Percentiles rank a stretch among this genome's conserved stretches.
phyloP scores from a whole-genome alignment of 1,140 invertebrate genomes.

The Galleria mellonella region DNA sequence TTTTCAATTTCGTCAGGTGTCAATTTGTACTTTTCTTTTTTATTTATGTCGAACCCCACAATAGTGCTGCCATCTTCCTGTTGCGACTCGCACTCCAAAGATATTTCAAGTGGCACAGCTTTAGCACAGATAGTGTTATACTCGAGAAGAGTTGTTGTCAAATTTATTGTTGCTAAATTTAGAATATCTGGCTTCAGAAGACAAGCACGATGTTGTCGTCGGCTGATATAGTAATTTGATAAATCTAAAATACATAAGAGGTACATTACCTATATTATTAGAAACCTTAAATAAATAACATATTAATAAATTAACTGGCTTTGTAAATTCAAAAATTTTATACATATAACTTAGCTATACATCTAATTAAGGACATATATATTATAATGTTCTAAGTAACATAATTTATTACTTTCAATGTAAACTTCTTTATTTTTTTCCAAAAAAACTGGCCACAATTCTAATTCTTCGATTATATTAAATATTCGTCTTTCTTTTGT shows the following conservation, averaged over 20 bases:
- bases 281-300: neutral
- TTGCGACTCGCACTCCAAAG: conserved; percentile 2
- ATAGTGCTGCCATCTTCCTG: conserved; percentile 27
- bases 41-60: conserved; percentile 6
- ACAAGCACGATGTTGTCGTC: conserved; percentile 32
- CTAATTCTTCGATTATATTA: conserved; percentile 32
- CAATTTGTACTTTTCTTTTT: conserved; percentile 20
- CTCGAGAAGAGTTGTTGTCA: conserved; percentile 13
- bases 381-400: neutral
- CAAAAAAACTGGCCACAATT: conserved; percentile 41
- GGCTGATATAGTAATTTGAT: conserved; percentile 21
- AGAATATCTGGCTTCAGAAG: conserved; percentile 28
- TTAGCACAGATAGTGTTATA: conserved; percentile 19
- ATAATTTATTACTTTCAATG: conserved; percentile 29
- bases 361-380: no score
- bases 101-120: conserved; percentile 1
- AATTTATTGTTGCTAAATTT: conserved; percentile 19
- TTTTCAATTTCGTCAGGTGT: conserved; percentile 34
- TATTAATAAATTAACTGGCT: no score
- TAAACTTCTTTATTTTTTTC: conserved; percentile 27
- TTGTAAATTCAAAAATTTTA: no score
- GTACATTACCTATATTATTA: neutral
- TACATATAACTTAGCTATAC: no score
- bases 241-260: conserved; percentile 24
- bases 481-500: conserved; percentile 13